Percentiles rank a stretch among this genome's conserved stretches.
Conservation (phyloP, 2,888 invertebrate species). For the Ectemnius cavifrons region DNA sequence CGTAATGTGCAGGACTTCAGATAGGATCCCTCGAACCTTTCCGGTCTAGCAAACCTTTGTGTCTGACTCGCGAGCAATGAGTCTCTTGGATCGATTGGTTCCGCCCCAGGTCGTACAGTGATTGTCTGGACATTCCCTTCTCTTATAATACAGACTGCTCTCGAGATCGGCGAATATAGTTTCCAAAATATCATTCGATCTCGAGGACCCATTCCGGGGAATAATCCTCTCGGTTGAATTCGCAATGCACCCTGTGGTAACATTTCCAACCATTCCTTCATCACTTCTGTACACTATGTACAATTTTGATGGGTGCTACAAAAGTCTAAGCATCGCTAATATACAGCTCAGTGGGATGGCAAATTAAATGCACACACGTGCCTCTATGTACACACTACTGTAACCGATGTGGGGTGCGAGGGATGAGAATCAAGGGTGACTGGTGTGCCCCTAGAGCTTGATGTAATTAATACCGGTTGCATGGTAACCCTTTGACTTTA, state of each 20-base stretch:
- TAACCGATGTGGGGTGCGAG: not conserved
- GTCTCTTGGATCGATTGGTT: constrained; percentile 46
- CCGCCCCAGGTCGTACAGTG: constrained; percentile 63
- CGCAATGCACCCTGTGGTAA: constrained; percentile 41
- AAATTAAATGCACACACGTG: too few relatives aligned
- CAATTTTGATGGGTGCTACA: not conserved
- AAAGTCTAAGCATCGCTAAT: constrained; percentile 6
- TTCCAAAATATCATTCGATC: constrained; percentile 12
- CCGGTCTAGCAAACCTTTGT: constrained; percentile 4
- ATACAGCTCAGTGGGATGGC: too few relatives aligned
- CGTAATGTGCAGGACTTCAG: not conserved
- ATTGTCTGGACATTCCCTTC: constrained; percentile 31
- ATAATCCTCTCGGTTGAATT: constrained; percentile 8
- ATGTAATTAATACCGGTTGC: constrained; percentile 1
- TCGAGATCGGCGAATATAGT: constrained; percentile 41
- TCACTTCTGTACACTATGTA: constrained; percentile 34
- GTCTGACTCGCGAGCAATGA: constrained; percentile 7
- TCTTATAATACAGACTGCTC: constrained; percentile 58
- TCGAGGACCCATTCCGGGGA: not conserved
- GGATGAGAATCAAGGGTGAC: constrained; percentile 4
- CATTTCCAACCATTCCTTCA: constrained; percentile 48
- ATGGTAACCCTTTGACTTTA: constrained; percentile 48
- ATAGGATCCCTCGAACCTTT: constrained; percentile 6
- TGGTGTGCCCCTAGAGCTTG: not conserved
- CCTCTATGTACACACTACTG: not conserved